A percentile compares a stretch with the other conserved stretches of the same genome.
Evolutionary conservation across 2,113 vertebrate species (phyloP).

Genomic region (Neodontobutis hainanensis): DNA sequence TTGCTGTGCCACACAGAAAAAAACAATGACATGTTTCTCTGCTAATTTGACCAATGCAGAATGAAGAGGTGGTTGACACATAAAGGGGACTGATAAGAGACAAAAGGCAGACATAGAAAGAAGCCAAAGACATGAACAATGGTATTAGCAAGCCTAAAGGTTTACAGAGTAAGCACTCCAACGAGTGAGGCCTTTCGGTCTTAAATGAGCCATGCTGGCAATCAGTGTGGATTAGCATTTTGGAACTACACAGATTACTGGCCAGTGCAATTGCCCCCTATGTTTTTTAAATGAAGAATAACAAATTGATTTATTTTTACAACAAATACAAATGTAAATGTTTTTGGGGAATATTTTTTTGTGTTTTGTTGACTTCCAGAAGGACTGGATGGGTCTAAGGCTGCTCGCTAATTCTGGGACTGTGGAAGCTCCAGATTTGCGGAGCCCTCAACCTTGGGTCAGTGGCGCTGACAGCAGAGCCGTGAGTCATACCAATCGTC

Average conservation of each 20-base stretch:
- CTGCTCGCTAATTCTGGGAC: conserved; percentile 20
- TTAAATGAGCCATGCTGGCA: conserved; percentile 64
- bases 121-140: conserved; percentile 64
- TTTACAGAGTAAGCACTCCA: conserved; percentile 53
- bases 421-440: conserved; percentile 26
- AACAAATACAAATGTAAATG: too few species aligned
- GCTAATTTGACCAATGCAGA: conserved; percentile 25
- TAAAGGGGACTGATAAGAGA: conserved; percentile 41
- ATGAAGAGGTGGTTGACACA: conserved; percentile 33
- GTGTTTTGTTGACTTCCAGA: conserved; percentile 16
- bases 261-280: conserved; percentile 14
- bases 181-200: conserved; percentile 60
- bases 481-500: conserved; percentile 29
- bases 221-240: conserved; percentile 62
- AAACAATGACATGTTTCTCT: conserved; percentile 16
- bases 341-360: not conserved
- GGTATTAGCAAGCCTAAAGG: conserved; percentile 61
- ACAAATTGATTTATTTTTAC: too few species aligned
- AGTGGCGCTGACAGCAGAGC: conserved; percentile 39
- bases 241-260: conserved; percentile 32
- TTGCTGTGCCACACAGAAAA: too few species aligned
- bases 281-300: too few species aligned
- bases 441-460: conserved; percentile 10
- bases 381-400: conserved; percentile 16
- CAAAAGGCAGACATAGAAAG: conserved; percentile 57